A percentile compares a stretch with the other conserved stretches of the same genome.
phyloP scores from a whole-genome alignment of 2,888 invertebrate genomes.

The Aromia moschata region DNA sequence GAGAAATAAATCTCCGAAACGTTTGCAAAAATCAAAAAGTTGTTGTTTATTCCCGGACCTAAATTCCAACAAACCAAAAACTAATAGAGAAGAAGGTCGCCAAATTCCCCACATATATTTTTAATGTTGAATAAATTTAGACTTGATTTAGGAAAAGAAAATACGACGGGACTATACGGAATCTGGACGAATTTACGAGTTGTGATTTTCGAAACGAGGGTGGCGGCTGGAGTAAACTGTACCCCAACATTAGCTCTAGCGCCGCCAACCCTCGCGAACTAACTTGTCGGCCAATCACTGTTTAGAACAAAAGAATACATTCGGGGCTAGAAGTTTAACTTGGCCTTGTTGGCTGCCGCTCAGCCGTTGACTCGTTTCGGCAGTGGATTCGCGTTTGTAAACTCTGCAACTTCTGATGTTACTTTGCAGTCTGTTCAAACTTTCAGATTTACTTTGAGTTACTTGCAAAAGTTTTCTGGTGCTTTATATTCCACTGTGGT shows the following conservation, averaged over 20 bases:
- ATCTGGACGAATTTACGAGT: too few relatives aligned
- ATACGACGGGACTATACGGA: too few relatives aligned
- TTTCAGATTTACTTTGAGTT: conserved; percentile 42
- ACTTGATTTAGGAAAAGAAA: too few relatives aligned
- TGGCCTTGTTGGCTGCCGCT: conserved; percentile 25
- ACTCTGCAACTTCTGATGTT: conserved; percentile 24
- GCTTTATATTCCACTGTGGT: conserved; percentile 46
- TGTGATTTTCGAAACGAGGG: conserved; percentile 13
- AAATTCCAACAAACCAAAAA: too few relatives aligned
- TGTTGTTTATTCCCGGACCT: too few relatives aligned
- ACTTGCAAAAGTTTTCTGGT: conserved; percentile 43
- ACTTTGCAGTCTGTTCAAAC: conserved; percentile 33
- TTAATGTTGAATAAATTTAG: too few relatives aligned
- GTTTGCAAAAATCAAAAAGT: too few relatives aligned
- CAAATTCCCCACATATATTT: too few relatives aligned
- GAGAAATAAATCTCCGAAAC: too few relatives aligned
- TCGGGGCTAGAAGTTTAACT: conserved; percentile 56
- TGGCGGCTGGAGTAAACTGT: conserved; percentile 29
- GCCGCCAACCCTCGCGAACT: conserved; percentile 56
- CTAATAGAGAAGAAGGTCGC: too few relatives aligned
- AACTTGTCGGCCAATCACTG: conserved; percentile 63
- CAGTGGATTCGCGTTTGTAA: conserved; percentile 25
- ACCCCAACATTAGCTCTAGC: conserved; percentile 35
- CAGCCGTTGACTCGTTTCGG: conserved; percentile 23
- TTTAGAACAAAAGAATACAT: conserved; percentile 64